Conservation (phyloP, 2,113 vertebrate genomes). For the Casuarius casuarius region DNA sequence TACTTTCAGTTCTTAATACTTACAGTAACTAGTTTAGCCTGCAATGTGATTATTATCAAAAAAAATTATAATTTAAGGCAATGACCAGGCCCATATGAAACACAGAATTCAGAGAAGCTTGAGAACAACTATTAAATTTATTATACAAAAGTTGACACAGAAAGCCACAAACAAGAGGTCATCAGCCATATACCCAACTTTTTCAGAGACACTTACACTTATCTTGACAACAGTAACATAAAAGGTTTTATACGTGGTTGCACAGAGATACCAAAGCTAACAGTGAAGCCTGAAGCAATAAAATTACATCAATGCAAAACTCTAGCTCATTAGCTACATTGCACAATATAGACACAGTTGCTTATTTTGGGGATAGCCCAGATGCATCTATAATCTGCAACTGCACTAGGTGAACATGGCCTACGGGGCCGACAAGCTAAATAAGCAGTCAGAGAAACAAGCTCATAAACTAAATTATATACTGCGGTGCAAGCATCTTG, state of each 20-base stretch:
- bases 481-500: neutral
- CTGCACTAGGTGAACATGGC: neutral
- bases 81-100: neutral
- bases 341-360: rapidly evolving
- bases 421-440: neutral
- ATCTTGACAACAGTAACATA: neutral
- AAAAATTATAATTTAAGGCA: neutral
- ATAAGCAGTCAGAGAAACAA: neutral
- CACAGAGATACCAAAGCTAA: neutral
- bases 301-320: neutral
- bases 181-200: neutral
- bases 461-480: neutral
- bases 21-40: neutral
- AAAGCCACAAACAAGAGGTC: neutral
- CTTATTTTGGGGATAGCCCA: neutral
- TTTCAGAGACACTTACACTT: neutral
- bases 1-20: neutral
- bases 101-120: neutral
- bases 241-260: neutral
- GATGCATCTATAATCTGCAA: neutral
- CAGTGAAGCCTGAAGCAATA: neutral
- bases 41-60: neutral
- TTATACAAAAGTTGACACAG: neutral
- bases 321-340: neutral
- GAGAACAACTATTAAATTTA: neutral